A percentile compares a stretch with the other conserved stretches of the same genome.
Conservation (phyloP, 1,140 invertebrate genomes). For the Drosophila ironensis region DNA sequence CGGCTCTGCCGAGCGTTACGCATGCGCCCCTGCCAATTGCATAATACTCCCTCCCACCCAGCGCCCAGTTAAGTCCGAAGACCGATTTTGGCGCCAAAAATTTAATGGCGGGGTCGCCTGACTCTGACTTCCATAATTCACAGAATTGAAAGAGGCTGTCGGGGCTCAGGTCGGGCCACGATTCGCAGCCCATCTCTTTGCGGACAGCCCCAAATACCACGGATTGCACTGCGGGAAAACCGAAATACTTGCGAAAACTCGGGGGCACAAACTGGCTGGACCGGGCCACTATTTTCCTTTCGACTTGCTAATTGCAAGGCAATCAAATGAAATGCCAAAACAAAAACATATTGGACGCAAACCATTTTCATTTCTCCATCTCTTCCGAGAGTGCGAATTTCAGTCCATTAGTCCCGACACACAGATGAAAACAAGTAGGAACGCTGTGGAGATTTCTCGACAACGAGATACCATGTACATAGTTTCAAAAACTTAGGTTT, state of each 20-base stretch:
- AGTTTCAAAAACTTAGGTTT: too few relatives aligned
- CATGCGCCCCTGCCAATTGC: conserved; percentile 57
- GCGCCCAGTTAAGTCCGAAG: conserved; percentile 6
- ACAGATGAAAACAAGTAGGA: too few relatives aligned
- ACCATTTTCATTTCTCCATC: conserved; percentile 48
- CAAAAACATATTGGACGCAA: conserved; percentile 21
- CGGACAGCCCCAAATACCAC: conserved; percentile 26
- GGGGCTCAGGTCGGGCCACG: conserved; percentile 60
- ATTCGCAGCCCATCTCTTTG: conserved; percentile 36
- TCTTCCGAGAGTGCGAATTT: not conserved
- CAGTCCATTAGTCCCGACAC: conserved; percentile 43
- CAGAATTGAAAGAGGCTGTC: conserved; percentile 40
- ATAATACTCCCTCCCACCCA: conserved; percentile 20
- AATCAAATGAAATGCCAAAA: conserved; percentile 40
- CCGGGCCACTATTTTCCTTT: conserved; percentile 35
- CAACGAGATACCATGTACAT: too few relatives aligned
- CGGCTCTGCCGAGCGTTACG: conserved; percentile 59
- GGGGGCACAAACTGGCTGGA: conserved; percentile 9
- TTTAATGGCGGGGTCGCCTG: conserved; percentile 39
- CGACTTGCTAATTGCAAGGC: conserved; percentile 49
- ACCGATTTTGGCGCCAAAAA: conserved; percentile 4
- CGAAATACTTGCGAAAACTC: not conserved
- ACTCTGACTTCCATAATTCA: conserved; percentile 58
- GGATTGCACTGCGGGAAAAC: conserved; percentile 23
- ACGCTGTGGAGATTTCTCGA: too few relatives aligned